Evolutionary conservation across 1,140 invertebrate species (phyloP).

Genomic region (Drosophila pandora): DNA sequence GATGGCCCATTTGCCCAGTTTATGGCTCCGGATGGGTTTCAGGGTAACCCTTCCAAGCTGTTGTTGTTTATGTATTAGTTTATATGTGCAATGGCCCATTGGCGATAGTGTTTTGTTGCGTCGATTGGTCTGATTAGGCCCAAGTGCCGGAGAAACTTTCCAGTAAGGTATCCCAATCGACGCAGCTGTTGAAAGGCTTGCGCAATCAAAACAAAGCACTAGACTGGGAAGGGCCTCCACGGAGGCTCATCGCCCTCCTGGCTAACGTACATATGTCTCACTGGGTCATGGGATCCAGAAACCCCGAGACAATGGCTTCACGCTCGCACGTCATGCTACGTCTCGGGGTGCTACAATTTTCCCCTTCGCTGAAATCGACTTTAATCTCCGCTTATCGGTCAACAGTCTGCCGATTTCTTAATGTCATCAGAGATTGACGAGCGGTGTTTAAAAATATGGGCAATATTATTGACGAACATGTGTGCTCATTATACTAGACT

Average conservation of each 20-base stretch:
- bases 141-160: conserved; percentile 53
- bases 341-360: conserved; percentile 28
- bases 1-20: conserved; percentile 46
- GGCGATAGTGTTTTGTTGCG: conserved; percentile 28
- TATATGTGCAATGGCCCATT: background rate
- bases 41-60: conserved; percentile 31
- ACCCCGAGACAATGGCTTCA: conserved; percentile 26
- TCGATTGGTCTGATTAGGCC: conserved; percentile 59
- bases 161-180: conserved; percentile 21
- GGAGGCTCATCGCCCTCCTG: conserved; percentile 2
- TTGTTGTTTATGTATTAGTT: conserved; percentile 6
- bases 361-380: conserved; percentile 27
- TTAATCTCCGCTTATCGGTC: conserved; percentile 42
- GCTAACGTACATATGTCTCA: background rate
- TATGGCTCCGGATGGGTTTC: conserved; percentile 33
- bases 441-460: background rate
- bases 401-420: conserved; percentile 37
- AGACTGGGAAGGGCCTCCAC: conserved; percentile 13
- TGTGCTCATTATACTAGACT: background rate
- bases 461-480: background rate
- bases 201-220: conserved; percentile 43
- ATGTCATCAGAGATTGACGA: conserved; percentile 1
- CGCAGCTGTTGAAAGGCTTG: conserved; percentile 28
- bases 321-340: conserved; percentile 31
- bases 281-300: conserved; percentile 13